Evolutionary conservation across 2,888 invertebrate genomes (phyloP).

Genomic region (Shargacucullia verbasci): DNA sequence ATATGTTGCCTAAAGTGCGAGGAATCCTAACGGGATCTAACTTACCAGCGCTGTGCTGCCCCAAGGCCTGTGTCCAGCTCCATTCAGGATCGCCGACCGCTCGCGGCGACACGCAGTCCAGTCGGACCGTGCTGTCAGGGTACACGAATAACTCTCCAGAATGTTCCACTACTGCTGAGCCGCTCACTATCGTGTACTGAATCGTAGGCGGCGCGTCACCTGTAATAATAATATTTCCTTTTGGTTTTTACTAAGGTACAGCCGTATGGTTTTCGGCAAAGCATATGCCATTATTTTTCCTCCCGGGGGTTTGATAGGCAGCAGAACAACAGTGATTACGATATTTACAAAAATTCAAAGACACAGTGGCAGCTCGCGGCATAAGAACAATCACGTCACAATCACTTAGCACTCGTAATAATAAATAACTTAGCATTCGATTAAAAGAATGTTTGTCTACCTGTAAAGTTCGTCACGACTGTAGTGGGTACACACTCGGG

Average conservation of each 20-base stretch:
- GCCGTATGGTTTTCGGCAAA: too few relatives aligned
- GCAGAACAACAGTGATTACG: too few relatives aligned
- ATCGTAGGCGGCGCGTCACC: constrained; percentile 96
- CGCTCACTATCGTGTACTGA: constrained; percentile 92
- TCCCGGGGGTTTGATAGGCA: too few relatives aligned
- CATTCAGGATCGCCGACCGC: constrained; percentile 95
- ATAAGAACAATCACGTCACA: too few relatives aligned
- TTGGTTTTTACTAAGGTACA: background rate
- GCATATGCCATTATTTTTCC: too few relatives aligned
- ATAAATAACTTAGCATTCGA: too few relatives aligned
- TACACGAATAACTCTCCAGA: constrained; percentile 94
- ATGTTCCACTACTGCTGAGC: constrained; percentile 94
- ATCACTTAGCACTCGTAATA: too few relatives aligned
- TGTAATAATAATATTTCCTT: constrained; percentile 61
- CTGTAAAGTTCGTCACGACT: constrained; percentile 95
- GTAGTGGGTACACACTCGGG: constrained; percentile 96
- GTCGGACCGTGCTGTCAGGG: constrained; percentile 93
- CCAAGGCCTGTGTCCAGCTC: constrained; percentile 95
- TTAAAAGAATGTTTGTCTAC: constrained; percentile 84
- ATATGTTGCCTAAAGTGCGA: too few relatives aligned
- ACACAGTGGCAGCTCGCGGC: too few relatives aligned
- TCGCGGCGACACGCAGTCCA: constrained; percentile 94
- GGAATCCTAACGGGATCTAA: too few relatives aligned
- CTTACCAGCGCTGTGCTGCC: constrained; percentile 93
- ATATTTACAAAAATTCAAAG: too few relatives aligned